phyloP scores from a whole-genome alignment of 2,797 vertebrate genomes.

The Schizothorax lantsangensis region DNA sequence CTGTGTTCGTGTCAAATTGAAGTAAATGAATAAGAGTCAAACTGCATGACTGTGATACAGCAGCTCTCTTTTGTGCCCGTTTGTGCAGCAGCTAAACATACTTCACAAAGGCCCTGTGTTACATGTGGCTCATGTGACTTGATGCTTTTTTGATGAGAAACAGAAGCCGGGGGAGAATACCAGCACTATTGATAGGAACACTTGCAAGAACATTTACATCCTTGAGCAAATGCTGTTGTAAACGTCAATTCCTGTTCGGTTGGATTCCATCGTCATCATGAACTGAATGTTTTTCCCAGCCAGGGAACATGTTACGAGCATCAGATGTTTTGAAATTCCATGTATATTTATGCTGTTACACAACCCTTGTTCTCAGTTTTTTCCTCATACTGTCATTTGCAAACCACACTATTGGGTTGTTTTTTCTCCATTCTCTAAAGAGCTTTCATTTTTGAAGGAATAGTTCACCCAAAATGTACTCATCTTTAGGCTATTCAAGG shows the following conservation, averaged over 20 bases:
- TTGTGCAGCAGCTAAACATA: background rate
- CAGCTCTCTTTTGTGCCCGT: slow-evolving; percentile 24
- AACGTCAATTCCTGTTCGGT: slow-evolving; percentile 41
- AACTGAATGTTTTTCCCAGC: slow-evolving; percentile 7
- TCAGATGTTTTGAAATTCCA: slow-evolving; percentile 38
- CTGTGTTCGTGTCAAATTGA: background rate
- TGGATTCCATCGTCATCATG: slow-evolving; percentile 38
- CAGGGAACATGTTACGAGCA: background rate
- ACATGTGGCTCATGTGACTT: slow-evolving; percentile 32
- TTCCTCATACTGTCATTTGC: background rate
- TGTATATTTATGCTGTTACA: background rate
- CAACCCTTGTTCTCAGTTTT: background rate
- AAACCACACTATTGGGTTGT: background rate
- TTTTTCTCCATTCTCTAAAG: background rate
- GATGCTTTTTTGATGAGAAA: background rate
- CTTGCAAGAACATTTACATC: slow-evolving; percentile 27
- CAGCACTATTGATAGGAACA: slow-evolving; percentile 20
- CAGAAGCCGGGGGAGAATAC: background rate
- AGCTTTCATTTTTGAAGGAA: background rate
- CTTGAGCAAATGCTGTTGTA: slow-evolving; percentile 1
- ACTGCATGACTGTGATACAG: background rate
- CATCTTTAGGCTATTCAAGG: background rate
- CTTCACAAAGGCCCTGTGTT: slow-evolving; percentile 34
- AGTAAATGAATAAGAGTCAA: slow-evolving; percentile 6
- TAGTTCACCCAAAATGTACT: background rate